phyloP scores from a whole-genome alignment of 2,797 vertebrate species.

The Lemur catta region DNA sequence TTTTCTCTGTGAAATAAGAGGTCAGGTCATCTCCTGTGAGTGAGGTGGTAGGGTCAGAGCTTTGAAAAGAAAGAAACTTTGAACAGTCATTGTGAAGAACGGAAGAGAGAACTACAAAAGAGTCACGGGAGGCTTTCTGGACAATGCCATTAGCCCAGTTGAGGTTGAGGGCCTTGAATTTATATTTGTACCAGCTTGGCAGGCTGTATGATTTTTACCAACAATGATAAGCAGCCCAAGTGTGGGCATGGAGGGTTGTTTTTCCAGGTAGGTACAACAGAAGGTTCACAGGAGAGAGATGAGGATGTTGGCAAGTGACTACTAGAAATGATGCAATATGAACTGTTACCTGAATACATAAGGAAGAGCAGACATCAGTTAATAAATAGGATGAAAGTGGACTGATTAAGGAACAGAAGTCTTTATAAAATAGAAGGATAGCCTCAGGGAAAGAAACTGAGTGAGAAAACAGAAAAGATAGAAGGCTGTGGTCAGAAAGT shows the following conservation, averaged over 20 bases:
- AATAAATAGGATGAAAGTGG: not conserved
- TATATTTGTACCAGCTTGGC: not conserved
- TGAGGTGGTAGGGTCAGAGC: not conserved
- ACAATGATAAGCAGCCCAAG: not conserved
- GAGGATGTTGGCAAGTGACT: not conserved
- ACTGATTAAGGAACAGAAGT: not conserved
- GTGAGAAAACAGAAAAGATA: not conserved
- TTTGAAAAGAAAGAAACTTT: not conserved
- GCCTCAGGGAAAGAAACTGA: not conserved
- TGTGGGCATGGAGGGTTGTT: not conserved
- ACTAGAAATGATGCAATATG: not conserved
- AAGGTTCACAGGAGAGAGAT: not conserved
- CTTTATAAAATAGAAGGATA: not conserved
- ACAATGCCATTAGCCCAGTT: not conserved
- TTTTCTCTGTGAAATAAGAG: conserved; percentile 3
- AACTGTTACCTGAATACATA: not conserved
- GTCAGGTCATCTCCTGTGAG: not conserved
- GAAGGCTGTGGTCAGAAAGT: not conserved
- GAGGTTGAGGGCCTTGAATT: not conserved
- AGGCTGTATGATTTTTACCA: not conserved
- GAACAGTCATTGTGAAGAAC: not conserved
- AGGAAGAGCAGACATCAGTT: not conserved
- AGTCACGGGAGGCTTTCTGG: not conserved
- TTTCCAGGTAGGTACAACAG: not conserved
- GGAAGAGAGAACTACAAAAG: not conserved